phyloP scores from a whole-genome alignment of 2,797 vertebrate genomes.

The Hippopotamyrus pictus region DNA sequence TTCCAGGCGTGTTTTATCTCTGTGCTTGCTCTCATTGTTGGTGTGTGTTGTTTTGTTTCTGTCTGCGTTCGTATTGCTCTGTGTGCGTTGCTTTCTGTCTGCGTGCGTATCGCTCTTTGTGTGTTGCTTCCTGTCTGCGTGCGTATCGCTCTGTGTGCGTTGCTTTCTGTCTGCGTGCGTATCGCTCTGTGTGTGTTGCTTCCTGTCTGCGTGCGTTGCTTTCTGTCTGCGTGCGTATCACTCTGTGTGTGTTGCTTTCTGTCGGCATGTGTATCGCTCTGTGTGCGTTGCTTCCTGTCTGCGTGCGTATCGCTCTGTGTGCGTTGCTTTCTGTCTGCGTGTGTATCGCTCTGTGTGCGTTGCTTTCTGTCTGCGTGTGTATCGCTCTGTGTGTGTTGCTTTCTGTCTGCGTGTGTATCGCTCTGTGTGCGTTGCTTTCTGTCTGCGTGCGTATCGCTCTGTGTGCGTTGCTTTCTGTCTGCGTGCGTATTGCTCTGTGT shows the following conservation, averaged over 20 bases:
- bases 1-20: neutral
- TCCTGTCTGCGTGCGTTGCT: neutral
- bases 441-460: neutral
- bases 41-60: neutral
- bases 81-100: neutral
- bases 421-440: slow-evolving; percentile 8
- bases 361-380: neutral
- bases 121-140: slow-evolving; percentile 1
- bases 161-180: slow-evolving; percentile 18
- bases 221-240: slow-evolving; percentile 11
- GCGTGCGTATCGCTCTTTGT: neutral
- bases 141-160: neutral
- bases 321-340: slow-evolving; percentile 15
- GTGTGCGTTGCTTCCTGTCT: neutral
- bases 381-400: neutral
- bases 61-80: neutral
- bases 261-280: slow-evolving; percentile 9
- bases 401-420: neutral
- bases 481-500: neutral
- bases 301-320: neutral
- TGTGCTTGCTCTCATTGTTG: neutral
- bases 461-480: slow-evolving; percentile 18
- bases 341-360: slow-evolving; percentile 23
- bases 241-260: neutral
- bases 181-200: slow-evolving; percentile 26